Base-by-base conservation (phyloP, 2,797 vertebrate species). In the Labeo calbasu region DNA sequence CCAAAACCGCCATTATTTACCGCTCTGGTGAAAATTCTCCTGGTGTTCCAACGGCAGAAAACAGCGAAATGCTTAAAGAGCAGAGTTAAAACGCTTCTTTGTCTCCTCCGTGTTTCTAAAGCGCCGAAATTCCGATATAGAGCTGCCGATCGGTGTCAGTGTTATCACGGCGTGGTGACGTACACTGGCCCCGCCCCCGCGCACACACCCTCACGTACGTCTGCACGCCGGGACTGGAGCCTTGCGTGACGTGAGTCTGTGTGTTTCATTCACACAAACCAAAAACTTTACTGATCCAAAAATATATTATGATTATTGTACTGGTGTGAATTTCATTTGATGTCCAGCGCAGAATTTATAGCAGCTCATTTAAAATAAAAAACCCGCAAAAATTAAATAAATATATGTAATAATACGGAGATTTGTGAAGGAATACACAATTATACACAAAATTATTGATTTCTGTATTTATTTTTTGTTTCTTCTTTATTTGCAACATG, bases 1-100 rank as follows among this genome's bases (percentile, higher is more conserved):
- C 92, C 57, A 94, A 69, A 14, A 86, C 89, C 28, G 93, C 88
- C 94, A 95, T 95, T 57, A 11, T 77, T 19, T 11, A 0, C 10
- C 19, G n/a, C 32, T 21, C 12, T 21, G 28, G 8, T 2, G 23
- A 6, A 21, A 83, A 14, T 21, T 28, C 13, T 21, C 17, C 61
- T 43, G 5, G 5, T 57, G 0, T 21, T 7, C 17, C 28, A 9
- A 14, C 10, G 21, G 50, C 4, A 17, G 17, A 25, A 40, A 17
- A 40, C 12, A 7, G 28, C 8, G 21, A 17, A 40, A 4, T 4
- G 9, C 3, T 11, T 5, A 5, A 17, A 1, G 25, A 36, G 19
- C 3, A 23, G 25, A 73, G 4, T 17, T 2, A 1, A 12, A 8
- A 3, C 2, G 6, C 1, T 48, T 11, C 14, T 43, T 15, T 5